Base-by-base conservation (phyloP, 2,113 vertebrate genomes). In the Lycaon pictus region DNA sequence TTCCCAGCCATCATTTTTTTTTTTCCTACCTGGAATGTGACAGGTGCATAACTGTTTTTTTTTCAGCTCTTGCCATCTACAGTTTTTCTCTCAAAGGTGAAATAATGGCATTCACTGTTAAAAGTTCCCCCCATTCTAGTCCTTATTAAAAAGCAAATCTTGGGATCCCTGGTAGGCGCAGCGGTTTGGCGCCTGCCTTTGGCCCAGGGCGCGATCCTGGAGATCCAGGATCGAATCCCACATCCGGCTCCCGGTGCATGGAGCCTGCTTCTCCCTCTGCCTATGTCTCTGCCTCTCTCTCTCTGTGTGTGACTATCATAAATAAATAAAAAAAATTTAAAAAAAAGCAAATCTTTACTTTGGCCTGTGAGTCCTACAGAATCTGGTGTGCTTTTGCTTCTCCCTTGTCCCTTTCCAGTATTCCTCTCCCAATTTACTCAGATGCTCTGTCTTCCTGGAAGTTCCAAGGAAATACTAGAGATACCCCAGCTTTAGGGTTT, bases 321-420 rank as follows among this genome's bases (percentile, higher is more conserved):
- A 37, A 37, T 37, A 37, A 37, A 37, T 37, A 37, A 37, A 37
- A 37, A 37, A 37, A 37, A 37, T 35, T n/a, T n/a, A 37, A 37
- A 37, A 48, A 93, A 93, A 80, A n/a, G 9, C 22, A 2, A 79
- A 53, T 55, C 11, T 77, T 94, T 92, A 69, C 37, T 60, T 69
- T 62, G 58, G n/a, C 67, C 43, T 65, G 0, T 65, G 35, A 85
- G 17, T 71, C 35, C 11, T 56, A 22, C 11, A 60, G 67, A 35
- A 80, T 29, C 11, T 56, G 23, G 5, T 27, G 29, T 32, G 48
- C 3, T 63, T 95, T 89, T 56, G 5, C 48, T 72, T 65, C 23
- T 56, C 62, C 84, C 43, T 58, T 15, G 10, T 69, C 10, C 2
- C 72, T 32, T 56, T 55, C 29, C 76, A 72, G 1, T 48, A 11